Conservation (phyloP, 2,888 invertebrate genomes). For the Fragum fragum region DNA sequence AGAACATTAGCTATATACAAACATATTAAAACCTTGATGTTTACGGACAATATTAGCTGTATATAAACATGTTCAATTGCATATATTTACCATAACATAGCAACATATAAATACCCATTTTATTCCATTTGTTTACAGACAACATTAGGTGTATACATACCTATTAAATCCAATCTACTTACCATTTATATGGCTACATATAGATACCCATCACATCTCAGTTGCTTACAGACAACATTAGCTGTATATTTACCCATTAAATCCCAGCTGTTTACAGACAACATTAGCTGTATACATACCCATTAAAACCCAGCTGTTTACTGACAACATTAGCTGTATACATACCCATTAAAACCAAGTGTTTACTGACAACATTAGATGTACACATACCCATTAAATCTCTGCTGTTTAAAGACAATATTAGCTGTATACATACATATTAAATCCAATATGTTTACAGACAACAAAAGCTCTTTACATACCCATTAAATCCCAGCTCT, state of each 20-base stretch:
- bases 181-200: background rate
- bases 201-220: slow-evolving; percentile 25
- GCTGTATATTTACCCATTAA: slow-evolving; percentile 68
- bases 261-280: slow-evolving; percentile 71
- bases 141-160: slow-evolving; percentile 21
- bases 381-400: slow-evolving; percentile 69
- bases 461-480: background rate
- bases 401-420: slow-evolving; percentile 68
- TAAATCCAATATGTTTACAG: slow-evolving; percentile 73
- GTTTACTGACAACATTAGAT: slow-evolving; percentile 62
- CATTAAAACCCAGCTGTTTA: background rate
- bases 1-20: slow-evolving; percentile 15
- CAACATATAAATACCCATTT: background rate
- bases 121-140: slow-evolving; percentile 14
- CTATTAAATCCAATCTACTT: background rate
- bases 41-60: background rate
- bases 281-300: background rate
- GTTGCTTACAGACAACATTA: slow-evolving; percentile 56
- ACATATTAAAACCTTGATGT: background rate
- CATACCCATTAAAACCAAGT: slow-evolving; percentile 28
- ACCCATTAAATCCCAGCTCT: background rate
- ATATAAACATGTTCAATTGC: too few species aligned
- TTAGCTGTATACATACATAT: background rate
- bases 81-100: too few species aligned
- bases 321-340: background rate